A percentile compares a stretch with the other conserved stretches of the same genome.
These are phyloP conservation scores for Malurus cyaneus DNA, from an alignment of 2,113 vertebrate genomes.

Conservation along the genomic window DNA sequence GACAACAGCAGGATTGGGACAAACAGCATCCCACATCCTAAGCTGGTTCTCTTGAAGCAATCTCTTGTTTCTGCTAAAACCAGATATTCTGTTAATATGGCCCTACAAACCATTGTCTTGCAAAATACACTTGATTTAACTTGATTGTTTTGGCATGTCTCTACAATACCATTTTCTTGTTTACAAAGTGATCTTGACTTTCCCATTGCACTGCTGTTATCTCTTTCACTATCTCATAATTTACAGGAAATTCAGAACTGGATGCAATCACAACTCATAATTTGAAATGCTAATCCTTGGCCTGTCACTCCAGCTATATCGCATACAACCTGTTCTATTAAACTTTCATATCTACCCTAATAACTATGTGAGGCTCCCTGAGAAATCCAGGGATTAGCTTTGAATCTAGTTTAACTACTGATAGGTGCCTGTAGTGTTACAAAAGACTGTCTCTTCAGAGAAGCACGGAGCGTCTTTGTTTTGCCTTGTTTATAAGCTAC, in stretches of 20 bases:
- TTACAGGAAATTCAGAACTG: slow-evolving; percentile 57
- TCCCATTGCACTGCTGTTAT: background rate
- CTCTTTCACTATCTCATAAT: background rate
- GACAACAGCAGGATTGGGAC: background rate
- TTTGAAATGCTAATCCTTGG: slow-evolving; percentile 57
- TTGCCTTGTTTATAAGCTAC: slow-evolving; percentile 13
- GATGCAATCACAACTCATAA: slow-evolving; percentile 39
- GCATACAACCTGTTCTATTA: slow-evolving; percentile 35
- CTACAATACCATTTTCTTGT: background rate
- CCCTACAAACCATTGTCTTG: background rate
- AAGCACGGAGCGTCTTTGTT: background rate
- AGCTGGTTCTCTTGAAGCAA: background rate
- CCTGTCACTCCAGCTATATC: slow-evolving; percentile 57
- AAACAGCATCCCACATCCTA: background rate
- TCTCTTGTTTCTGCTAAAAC: background rate
- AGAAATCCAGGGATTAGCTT: slow-evolving; percentile 70
- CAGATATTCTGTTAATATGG: background rate
- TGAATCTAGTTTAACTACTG: slow-evolving; percentile 62
- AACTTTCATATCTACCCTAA: slow-evolving; percentile 60
- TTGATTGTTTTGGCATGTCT: background rate
- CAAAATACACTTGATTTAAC: background rate
- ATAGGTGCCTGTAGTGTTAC: slow-evolving; percentile 31
- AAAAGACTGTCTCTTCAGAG: slow-evolving; percentile 35
- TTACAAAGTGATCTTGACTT: background rate
- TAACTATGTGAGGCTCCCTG: slow-evolving; percentile 7